Conservation (phyloP, 30 jellyfish, hydroid and myxozoan genomes). For the Catostylus mosaicus region DNA sequence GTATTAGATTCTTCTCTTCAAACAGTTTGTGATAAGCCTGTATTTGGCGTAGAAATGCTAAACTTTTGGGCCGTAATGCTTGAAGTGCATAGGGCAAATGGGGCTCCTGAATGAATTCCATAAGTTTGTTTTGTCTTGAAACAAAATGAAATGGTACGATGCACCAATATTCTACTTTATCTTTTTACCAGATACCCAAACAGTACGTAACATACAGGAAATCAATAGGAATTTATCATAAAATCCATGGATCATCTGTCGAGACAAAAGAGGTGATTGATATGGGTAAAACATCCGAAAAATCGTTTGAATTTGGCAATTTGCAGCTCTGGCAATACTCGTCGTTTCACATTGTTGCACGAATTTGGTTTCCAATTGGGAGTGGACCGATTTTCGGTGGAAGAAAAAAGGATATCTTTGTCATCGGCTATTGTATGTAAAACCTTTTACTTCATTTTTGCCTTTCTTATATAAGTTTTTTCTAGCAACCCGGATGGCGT, state of each 20-base stretch:
- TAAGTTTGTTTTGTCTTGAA: neutral
- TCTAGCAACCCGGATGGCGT: no score
- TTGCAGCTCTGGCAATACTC: conserved; percentile 29
- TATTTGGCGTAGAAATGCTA: no score
- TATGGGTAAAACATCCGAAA: neutral
- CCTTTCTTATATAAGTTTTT: no score
- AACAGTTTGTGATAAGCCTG: no score
- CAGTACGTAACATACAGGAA: conserved; percentile 15
- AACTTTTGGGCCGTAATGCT: no score
- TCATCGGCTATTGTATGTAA: conserved; percentile 53
- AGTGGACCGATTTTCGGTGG: neutral
- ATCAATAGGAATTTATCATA: no score
- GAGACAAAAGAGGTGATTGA: no score
- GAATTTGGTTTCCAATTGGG: neutral
- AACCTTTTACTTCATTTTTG: neutral
- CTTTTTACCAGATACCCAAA: conserved; percentile 31
- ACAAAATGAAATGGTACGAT: neutral
- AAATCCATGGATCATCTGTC: no score
- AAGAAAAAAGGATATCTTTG: neutral
- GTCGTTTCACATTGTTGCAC: conserved; percentile 3
- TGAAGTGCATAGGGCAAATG: no score
- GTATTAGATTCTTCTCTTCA: no score
- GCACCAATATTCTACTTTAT: neutral
- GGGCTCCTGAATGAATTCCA: no score
- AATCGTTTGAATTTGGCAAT: neutral